Evolutionary conservation across 2,888 invertebrate genomes (phyloP), one percentile per base, ranked within the genome.

Genomic region (Falcaria lacertinaria): DNA sequence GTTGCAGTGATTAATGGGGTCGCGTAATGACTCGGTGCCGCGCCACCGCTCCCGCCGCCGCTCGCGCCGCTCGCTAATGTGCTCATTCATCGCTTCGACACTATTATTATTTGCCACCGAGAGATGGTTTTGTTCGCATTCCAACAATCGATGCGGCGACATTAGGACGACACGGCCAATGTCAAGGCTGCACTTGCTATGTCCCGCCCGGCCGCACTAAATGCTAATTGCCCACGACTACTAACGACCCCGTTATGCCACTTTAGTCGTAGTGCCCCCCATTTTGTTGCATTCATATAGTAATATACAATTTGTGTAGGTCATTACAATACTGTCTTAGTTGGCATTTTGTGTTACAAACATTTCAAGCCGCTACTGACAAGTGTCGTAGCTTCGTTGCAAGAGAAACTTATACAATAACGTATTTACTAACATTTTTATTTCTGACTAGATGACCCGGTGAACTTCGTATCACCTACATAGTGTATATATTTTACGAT

Each of bases 1-100:
- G 88, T 88, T 89, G 88, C 88, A 84, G 80, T 88, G 89, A 89
- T 88, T 89, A 88, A 88, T 88, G 89, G 87, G 85, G 82, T 81
- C 82, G 78, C 80, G 85, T 88, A 87, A 89, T 86, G 88, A 88
- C 83, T 85, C 81, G 80, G 69, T 80, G 72, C 64, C 74, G 67
- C 47, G 45, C 49, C 47, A 47, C 45, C 57, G 58, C 52, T 55
- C 57, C 60, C 65, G 60, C 72, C 60, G 67, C 57, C 69, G 70
- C 69, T 67, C 74, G 78, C 79, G 77, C 74, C 75, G 76, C 73
- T 72, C 74, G 75, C 84, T 85, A 84, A 85, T 86, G 80, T 80
- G 80, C 74, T 78, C 88, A 85, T 88, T 88, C 88, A 88, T 82
- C 79, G 79, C 71, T 74, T 74, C 82, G 75, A 76, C 80, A 84